Conservation (phyloP, 1,140 invertebrate genomes). For the Samia ricini region DNA sequence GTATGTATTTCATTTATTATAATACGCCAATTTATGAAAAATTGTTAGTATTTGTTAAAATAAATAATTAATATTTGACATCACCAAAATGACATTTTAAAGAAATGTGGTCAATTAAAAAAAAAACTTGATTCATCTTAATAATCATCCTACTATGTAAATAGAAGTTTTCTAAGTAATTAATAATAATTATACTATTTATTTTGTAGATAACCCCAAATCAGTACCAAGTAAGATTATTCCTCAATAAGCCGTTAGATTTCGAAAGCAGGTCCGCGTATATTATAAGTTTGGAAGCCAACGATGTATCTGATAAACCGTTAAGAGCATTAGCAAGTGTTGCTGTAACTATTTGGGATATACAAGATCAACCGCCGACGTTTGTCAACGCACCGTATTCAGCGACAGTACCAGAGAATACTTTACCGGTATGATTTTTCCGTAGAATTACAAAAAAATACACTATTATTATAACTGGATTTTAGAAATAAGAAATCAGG, state of each 20-base stretch:
- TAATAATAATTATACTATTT: not conserved
- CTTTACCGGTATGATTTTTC: conserved; percentile 73
- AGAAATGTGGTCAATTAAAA: too few species aligned
- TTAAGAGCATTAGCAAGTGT: conserved; percentile 84
- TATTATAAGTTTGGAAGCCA: conserved; percentile 82
- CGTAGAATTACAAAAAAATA: too few species aligned
- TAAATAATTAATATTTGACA: too few species aligned
- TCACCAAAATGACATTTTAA: too few species aligned
- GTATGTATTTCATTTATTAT: conserved; percentile 49
- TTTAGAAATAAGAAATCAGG: too few species aligned
- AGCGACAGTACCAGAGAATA: conserved; percentile 86
- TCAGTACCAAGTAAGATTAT: conserved; percentile 83
- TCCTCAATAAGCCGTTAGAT: conserved; percentile 82
- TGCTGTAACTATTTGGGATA: conserved; percentile 85
- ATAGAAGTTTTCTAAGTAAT: too few species aligned
- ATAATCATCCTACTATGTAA: too few species aligned
- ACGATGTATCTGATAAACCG: conserved; percentile 80
- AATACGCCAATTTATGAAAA: too few species aligned
- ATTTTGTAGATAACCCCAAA: conserved; percentile 80
- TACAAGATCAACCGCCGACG: conserved; percentile 89
- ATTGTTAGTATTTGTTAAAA: too few species aligned
- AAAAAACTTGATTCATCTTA: too few species aligned
- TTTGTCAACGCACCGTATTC: conserved; percentile 89
- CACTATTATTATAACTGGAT: too few species aligned
- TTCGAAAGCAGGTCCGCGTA: conserved; percentile 87